Evolutionary conservation across 1,140 invertebrate species (phyloP).

Genomic region (Holcopasites calliopsidis): DNA sequence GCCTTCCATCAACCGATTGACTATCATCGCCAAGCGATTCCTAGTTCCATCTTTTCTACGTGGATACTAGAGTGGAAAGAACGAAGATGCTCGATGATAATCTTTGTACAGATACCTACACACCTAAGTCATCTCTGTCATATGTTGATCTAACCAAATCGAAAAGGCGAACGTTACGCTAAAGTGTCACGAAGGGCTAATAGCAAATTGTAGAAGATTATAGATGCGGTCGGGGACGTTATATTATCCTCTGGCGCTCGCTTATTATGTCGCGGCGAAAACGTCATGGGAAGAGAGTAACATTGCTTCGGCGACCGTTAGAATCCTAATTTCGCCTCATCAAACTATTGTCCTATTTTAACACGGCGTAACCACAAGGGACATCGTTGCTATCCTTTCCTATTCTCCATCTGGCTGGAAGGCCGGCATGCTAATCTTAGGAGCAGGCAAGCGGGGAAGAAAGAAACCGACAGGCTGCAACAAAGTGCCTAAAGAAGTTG

Average conservation of each 20-base stretch:
- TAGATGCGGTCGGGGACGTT: slow-evolving; percentile 16
- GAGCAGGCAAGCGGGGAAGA: slow-evolving; percentile 12
- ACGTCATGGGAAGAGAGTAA: slow-evolving; percentile 28
- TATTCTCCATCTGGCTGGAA: slow-evolving; percentile 58
- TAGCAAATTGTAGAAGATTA: slow-evolving; percentile 18
- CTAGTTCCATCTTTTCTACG: not conserved
- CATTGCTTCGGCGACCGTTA: slow-evolving; percentile 23
- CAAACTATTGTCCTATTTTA: slow-evolving; percentile 53
- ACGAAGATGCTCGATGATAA: not conserved
- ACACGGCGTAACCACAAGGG: slow-evolving; percentile 46
- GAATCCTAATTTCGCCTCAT: slow-evolving; percentile 41
- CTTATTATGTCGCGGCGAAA: not conserved
- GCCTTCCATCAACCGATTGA: not conserved
- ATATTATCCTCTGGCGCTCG: not conserved
- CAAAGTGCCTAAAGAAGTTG: slow-evolving; percentile 2
- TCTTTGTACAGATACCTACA: not conserved
- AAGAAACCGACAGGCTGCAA: not conserved
- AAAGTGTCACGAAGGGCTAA: not conserved
- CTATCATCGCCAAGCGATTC: accelerated
- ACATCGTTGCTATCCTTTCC: slow-evolving; percentile 53
- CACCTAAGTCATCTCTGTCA: not conserved
- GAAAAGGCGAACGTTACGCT: not conserved
- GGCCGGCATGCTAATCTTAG: slow-evolving; percentile 28
- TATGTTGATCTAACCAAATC: not conserved
- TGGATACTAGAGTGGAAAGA: too few species aligned